Base-by-base conservation (phyloP, 1,140 invertebrate genomes). In the Planococcus citri region DNA sequence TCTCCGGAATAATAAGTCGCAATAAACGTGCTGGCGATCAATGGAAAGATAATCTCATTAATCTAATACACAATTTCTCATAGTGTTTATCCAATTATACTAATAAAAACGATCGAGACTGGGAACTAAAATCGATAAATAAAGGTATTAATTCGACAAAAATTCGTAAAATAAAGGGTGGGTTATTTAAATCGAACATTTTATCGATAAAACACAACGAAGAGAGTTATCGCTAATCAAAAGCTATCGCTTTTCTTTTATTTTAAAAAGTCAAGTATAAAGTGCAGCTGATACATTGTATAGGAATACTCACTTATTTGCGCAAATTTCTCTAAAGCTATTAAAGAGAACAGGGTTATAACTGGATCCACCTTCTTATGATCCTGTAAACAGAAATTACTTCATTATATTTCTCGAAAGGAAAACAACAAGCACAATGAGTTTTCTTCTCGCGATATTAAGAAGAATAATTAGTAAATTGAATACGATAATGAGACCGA, bases 281-380 rank as follows among this genome's bases (percentile, higher is more conserved):
- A 71, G 41, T 51, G 41, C 41, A 51, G 4, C 41, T 3, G 33
- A 22, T 70, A 68, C n/a, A n/a, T n/a, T n/a, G n/a, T n/a, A n/a
- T n/a, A n/a, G n/a, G n/a, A n/a, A n/a, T 27, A 82, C 82, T 83
- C 78, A 88, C 90, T 92, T 73, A 93, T 95, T 81, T 93, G 90
- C 72, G 93, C 91, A 83, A 95, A 95, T 79, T 97, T 97, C 79
- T 96, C 92, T 73, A 97, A 79, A 25, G 92, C 92, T 76, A 96
- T 89, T 68, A 97, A 79, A 41, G 94, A 90, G 82, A 92, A 94
- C 60, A 97, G 78, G 70, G 90, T 88, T 69, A 95, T 86, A 76
- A 87, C 83, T 37, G 89, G 85, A 76, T 91, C 84, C 68, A 83
- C 80, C 67, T 77, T 75, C 71, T 83, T 79, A 70, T 82, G 80